Evolutionary conservation across 2,797 vertebrate genomes (phyloP).

Genomic region (Lacerta viridis): DNA sequence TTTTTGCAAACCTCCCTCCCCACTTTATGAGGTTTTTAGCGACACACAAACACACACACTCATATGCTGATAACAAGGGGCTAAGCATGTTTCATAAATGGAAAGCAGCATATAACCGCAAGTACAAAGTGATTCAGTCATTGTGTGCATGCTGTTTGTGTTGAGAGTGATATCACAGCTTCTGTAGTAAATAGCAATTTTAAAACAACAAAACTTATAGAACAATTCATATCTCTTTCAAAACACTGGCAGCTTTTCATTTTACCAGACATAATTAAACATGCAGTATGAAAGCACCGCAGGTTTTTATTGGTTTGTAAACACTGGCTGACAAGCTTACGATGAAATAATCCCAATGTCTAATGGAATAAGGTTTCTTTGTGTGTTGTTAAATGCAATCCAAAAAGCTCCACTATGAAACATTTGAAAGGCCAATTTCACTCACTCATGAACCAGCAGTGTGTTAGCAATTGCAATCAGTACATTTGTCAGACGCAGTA

Average conservation of each 20-base stretch:
- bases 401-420: neutral
- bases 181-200: slow-evolving; percentile 31
- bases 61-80: slow-evolving; percentile 4
- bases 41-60: neutral
- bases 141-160: slow-evolving; percentile 23
- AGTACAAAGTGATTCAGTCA: neutral
- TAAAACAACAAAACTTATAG: neutral
- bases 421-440: neutral
- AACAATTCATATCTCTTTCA: slow-evolving; percentile 36
- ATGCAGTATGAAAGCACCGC: slow-evolving; percentile 22
- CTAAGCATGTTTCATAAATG: slow-evolving; percentile 29
- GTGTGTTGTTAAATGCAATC: neutral
- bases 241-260: slow-evolving; percentile 29
- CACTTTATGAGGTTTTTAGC: neutral
- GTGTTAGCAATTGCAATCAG: neutral
- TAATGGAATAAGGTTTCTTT: neutral
- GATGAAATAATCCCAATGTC: slow-evolving; percentile 16
- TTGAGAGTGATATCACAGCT: neutral
- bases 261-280: slow-evolving; percentile 36
- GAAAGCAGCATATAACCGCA: slow-evolving; percentile 21
- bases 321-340: neutral
- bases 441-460: neutral
- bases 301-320: slow-evolving; percentile 18
- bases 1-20: neutral
- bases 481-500: neutral